Percentiles rank a stretch among this genome's conserved stretches.
Conservation (phyloP, 2,888 invertebrate species). For the Acleris cristana region DNA sequence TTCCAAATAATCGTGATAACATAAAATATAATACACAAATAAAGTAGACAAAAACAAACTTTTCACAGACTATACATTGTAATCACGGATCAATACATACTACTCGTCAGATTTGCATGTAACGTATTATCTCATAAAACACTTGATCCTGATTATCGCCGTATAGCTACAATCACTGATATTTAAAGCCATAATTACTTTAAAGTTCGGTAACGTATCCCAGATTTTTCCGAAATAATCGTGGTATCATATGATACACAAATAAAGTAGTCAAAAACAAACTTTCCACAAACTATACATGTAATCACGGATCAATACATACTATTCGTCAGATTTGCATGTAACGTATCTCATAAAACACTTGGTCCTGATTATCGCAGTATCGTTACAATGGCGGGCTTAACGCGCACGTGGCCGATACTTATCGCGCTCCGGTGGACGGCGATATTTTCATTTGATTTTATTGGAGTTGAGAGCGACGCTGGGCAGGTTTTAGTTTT, state of each 20-base stretch:
- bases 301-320: no score
- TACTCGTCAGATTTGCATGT: conserved; percentile 5
- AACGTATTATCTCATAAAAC: background rate
- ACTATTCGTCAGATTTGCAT: conserved; percentile 4
- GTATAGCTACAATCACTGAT: background rate
- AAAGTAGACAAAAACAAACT: no score
- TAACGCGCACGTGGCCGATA: conserved; percentile 11
- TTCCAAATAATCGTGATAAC: no score
- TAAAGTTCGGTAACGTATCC: no score
- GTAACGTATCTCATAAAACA: background rate
- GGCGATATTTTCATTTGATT: conserved; percentile 11
- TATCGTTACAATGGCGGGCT: background rate
- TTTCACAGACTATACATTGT: no score
- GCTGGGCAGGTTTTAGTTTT: background rate
- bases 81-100: no score
- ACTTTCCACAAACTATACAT: no score
- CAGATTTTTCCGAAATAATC: no score
- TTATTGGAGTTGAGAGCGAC: conserved; percentile 1
- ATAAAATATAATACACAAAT: no score
- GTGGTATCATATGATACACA: no score
- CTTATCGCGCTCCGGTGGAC: conserved; percentile 11
- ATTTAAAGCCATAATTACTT: no score
- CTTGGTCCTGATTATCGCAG: conserved; percentile 1
- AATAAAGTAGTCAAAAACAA: no score
- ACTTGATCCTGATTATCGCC: conserved; percentile 1